Evolutionary conservation across 2,113 vertebrate genomes (phyloP), one percentile per base, ranked within the genome.

Genomic region (Aptenodytes forsteri): DNA sequence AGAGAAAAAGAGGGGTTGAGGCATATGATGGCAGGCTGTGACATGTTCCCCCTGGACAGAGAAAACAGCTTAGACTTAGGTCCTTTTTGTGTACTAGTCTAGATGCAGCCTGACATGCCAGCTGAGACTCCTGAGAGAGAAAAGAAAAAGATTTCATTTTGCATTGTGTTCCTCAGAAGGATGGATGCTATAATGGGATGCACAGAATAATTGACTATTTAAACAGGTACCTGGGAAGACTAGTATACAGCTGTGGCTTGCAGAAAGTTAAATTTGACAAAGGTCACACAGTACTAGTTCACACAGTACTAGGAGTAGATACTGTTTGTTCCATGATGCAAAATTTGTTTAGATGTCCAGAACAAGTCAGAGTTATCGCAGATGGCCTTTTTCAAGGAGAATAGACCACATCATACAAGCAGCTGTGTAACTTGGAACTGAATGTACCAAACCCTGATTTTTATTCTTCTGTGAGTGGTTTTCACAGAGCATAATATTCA

Each of bases 331-430:
- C 30, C 0, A 2, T 75, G 34, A 65, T 54, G 29, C 15, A 76
- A 79, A 79, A 76, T 65, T 66, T 93, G 11, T 89, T 91, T 83
- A 22, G 13, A 18, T 42, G 52, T 56, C 54, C 88, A 58, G 36
- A 88, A 6, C 46, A 65, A 94, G 64, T 46, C 66, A 92, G 59
- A 92, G 61, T 86, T 84, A 59, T 42, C 11, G 27, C 58, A 96
- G 86, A 94, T 89, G 82, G 52, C n/a, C 50, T 90, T 97, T 78
- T 97, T 83, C 49, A 89, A 79, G 69, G 70, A 91, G 76, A 90
- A 79, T 20, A 92, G 50, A 81, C 83, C 76, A 56, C 11, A 40
- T 44, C 78, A 87, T 64, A 75, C 9, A 83, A 88, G 5, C 20
- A 96, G 72, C 79, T 95, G 64, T 89, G 59, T 75, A 86, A 81